phyloP scores from a whole-genome alignment of 1,140 invertebrate species.

The Lordiphosa stackelbergi region DNA sequence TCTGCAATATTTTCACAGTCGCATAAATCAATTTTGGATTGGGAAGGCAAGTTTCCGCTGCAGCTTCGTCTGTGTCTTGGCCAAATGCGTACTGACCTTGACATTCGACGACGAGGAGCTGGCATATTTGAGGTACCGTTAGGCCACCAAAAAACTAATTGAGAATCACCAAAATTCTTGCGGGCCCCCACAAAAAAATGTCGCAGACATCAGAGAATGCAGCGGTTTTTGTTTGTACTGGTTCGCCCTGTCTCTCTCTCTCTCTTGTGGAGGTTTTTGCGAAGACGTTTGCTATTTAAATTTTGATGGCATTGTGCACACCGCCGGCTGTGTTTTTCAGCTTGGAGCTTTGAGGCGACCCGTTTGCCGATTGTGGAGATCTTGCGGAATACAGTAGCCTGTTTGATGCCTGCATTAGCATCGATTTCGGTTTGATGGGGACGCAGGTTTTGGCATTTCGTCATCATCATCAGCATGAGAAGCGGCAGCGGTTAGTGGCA shows the following conservation, averaged over 20 bases:
- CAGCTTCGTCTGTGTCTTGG: not conserved
- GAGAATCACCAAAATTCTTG: slow-evolving; percentile 47
- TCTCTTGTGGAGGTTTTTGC: slow-evolving; percentile 17
- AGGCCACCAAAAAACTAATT: slow-evolving; percentile 54
- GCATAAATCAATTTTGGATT: slow-evolving; percentile 52
- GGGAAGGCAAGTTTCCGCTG: slow-evolving; percentile 13
- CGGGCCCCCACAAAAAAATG: slow-evolving; percentile 32
- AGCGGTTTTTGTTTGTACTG: slow-evolving; percentile 18
- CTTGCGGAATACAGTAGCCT: slow-evolving; percentile 66
- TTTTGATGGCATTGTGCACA: slow-evolving; percentile 71
- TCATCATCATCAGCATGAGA: slow-evolving; percentile 26
- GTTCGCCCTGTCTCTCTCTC: slow-evolving; percentile 4
- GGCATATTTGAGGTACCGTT: slow-evolving; percentile 29
- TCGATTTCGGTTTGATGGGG: slow-evolving; percentile 49
- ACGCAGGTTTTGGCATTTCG: slow-evolving; percentile 54
- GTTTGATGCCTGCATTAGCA: slow-evolving; percentile 55
- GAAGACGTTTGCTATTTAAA: slow-evolving; percentile 62
- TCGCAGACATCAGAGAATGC: slow-evolving; percentile 69
- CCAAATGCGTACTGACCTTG: slow-evolving; percentile 30
- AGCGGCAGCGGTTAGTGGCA: not conserved
- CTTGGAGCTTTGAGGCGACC: slow-evolving; percentile 53
- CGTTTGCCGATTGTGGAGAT: slow-evolving; percentile 5
- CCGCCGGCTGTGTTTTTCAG: slow-evolving; percentile 23
- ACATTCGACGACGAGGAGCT: slow-evolving; percentile 16
- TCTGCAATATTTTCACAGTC: slow-evolving; percentile 44